Base-by-base conservation (phyloP, 1,140 invertebrate species). In the Meteorus sp. region DNA sequence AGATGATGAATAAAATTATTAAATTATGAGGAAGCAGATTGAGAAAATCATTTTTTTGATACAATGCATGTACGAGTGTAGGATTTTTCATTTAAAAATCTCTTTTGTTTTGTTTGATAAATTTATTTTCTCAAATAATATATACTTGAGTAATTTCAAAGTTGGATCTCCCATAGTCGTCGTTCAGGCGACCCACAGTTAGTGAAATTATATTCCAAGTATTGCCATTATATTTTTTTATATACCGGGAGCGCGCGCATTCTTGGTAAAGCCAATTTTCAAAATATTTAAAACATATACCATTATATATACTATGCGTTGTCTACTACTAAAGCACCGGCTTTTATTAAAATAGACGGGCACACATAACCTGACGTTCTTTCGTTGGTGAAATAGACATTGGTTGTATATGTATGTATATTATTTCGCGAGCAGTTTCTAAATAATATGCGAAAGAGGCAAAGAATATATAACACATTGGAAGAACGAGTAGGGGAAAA, bases 211-310 rank as follows among this genome's bases (percentile, higher is more conserved):
- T 70, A 73, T 78, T 77, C 75, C 70, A 70, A 77, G 75, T 77
- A 78, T 78, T 76, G 74, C 35, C 13, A 39, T n/a, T n/a, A n/a
- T n/a, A n/a, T n/a, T n/a, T n/a, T n/a, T n/a, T 68, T 67, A 75
- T 47, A 48, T 59, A 63, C 51, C 45, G 44, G 67, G 69, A 76
- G n/a, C n/a, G n/a, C n/a, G 35, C 8, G 15, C 51, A 15, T 77
- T 78, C 78, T 71, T 73, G 74, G 76, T 75, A 63, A 77, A 77
- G 64, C 71, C 76, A 78, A 80, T 80, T 78, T 78, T 70, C 68
- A 68, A 78, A 78, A 78, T 78, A 78, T 78, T 75, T 78, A 76
- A 76, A 78, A 77, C 69, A 76, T 69, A 74, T 77, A 72, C 66
- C 68, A 78, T 78, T 76, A 78, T 65, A n/a, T n/a, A n/a, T n/a